Percentiles rank a stretch among this genome's conserved stretches.
Evolutionary conservation across 2,797 vertebrate species (phyloP).

Genomic region (Rhinophrynus dorsalis): DNA sequence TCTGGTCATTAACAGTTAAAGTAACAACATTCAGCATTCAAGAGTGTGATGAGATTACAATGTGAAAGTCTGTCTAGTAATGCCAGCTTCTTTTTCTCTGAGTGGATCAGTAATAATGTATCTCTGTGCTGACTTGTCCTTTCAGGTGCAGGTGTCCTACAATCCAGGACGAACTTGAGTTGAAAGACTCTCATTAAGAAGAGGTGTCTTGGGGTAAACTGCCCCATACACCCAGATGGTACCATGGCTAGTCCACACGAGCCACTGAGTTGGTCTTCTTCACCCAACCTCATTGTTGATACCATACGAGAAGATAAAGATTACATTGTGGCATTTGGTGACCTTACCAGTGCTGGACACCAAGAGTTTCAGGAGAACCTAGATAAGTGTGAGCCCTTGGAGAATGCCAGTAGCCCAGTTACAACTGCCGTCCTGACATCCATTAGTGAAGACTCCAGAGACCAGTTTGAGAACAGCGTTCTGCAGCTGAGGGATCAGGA

Average conservation of each 20-base stretch:
- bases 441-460: conserved; percentile 86
- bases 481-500: conserved; percentile 90
- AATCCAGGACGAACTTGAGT: conserved; percentile 45
- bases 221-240: conserved; percentile 82
- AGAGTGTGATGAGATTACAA: no score
- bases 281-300: conserved; percentile 80
- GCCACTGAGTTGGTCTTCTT: conserved; percentile 86
- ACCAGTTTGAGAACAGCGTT: conserved; percentile 95
- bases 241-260: conserved; percentile 95
- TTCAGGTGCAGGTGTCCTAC: conserved; percentile 62
- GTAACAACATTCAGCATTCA: no score
- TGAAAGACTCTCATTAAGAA: conserved; percentile 16
- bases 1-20: no score
- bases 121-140: not conserved
- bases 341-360: conserved; percentile 49
- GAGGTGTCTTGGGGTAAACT: conserved; percentile 52
- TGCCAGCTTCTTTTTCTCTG: no score
- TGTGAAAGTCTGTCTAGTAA: no score
- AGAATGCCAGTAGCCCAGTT: conserved; percentile 69
- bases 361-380: conserved; percentile 57
- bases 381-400: conserved; percentile 64
- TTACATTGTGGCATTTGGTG: conserved; percentile 59
- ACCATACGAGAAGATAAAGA: conserved; percentile 87
- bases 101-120: not conserved
- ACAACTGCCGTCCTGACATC: conserved; percentile 77